Base-by-base conservation (phyloP, 53 echinoderm and acorn worm species). In the Arbacia lixula region DNA sequence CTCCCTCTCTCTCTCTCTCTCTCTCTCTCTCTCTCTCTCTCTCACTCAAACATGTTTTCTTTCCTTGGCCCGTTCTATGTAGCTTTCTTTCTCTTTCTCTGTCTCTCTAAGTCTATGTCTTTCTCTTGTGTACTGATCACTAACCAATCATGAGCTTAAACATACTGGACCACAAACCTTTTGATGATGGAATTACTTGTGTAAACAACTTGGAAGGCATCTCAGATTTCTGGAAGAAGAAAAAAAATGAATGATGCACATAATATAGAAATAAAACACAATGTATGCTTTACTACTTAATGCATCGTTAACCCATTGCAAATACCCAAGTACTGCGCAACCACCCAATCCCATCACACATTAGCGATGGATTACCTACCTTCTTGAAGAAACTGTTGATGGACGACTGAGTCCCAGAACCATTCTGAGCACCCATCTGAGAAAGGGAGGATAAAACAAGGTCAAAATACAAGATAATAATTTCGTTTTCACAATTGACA, bases 141-240 rank as follows among this genome's bases (percentile, higher is more conserved):
- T n/a, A n/a, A n/a, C n/a, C n/a, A n/a, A n/a, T n/a, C n/a, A n/a
- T n/a, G n/a, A n/a, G n/a, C n/a, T n/a, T n/a, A n/a, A n/a, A n/a
- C n/a, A n/a, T n/a, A n/a, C n/a, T n/a, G n/a, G n/a, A n/a, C n/a
- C n/a, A n/a, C n/a, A n/a, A n/a, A n/a, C n/a, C n/a, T n/a, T 66
- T 36, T 9, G 66, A 66, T 21, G 66, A 29, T 38, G 78, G 39
- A 3, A 78, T 78, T 10, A 78, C 79, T 19, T 78, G 60, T 14
- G 79, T 78, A 31, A 78, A 78, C 4, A 78, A 60, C 12, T 36
- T 24, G 2, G 79, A 78, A 3, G 79, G 79, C 27, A 78, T 34
- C 41, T 78, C 79, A 24, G 79, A 78, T 78, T 78, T 78, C 79
- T 78, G 40, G 58, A 57, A 35, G 40, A 39, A 76, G 22, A 6